Percentiles rank a stretch among this genome's conserved stretches.
phyloP scores from a whole-genome alignment of 2,888 invertebrate genomes.

The Trimorus sp. region DNA sequence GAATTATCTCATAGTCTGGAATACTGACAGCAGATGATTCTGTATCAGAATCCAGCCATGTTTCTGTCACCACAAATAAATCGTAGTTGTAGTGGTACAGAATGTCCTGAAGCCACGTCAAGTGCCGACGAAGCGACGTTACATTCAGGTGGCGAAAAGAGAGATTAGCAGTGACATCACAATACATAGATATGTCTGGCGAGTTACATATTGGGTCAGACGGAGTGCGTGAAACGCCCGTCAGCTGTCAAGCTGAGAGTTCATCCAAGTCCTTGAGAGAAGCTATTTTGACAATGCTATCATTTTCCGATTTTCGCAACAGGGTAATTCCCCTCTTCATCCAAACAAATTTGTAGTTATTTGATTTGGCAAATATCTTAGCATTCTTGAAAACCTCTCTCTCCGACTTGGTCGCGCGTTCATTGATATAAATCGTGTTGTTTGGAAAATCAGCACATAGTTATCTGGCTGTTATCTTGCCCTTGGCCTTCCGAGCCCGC shows the following conservation, averaged over 20 bases:
- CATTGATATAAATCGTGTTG: neutral
- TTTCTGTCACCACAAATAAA: neutral
- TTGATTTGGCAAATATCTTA: neutral
- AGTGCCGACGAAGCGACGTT: neutral
- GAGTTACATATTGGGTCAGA: no score
- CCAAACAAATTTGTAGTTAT: slow-evolving; percentile 12
- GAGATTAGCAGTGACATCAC: no score
- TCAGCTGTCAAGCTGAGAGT: no score
- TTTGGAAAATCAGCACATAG: neutral
- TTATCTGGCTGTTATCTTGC: neutral
- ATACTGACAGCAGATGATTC: neutral
- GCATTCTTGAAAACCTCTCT: neutral
- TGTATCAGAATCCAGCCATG: neutral
- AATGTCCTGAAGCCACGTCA: neutral
- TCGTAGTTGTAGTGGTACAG: neutral
- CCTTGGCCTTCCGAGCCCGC: neutral
- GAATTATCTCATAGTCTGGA: no score
- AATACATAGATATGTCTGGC: no score
- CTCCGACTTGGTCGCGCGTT: slow-evolving; percentile 5
- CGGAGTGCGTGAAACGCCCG: no score
- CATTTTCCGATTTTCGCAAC: neutral
- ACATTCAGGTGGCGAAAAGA: neutral
- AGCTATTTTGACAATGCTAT: neutral
- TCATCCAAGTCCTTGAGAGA: neutral
- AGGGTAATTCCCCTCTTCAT: neutral